Evolutionary conservation across 1,140 invertebrate species (phyloP), one percentile per base, ranked within the genome.

Genomic region (Mactra quadrangularis): DNA sequence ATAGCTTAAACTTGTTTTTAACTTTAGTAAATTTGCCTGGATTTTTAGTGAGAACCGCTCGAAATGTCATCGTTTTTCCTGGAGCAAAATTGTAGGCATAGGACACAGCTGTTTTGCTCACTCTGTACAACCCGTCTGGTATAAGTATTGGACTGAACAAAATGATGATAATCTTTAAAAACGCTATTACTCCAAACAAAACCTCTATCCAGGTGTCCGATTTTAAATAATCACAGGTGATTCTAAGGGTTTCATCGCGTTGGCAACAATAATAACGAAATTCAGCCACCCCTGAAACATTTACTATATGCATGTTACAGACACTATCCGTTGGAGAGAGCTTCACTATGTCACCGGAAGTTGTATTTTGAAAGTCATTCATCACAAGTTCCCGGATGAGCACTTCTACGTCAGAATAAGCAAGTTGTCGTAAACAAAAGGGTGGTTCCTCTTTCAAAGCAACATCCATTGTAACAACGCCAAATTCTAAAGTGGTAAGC

Each of bases 361-460:
- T 64, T 35, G 25, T 78, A 33, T 78, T 78, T 35, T 78, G 60
- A 64, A 66, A 78, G 25, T 78, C 62, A 31, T 78, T 78, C 62
- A 78, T 66, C 19, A 78, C 60, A 1, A 78, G 60, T 27, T 78
- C 76, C 13, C 76, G 22, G 31, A 78, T 25, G 3, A 68, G 50
- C 15, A 57, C 41, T 47, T 78, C 76, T 13, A 78, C 53, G 19
- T 55, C 62, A 11, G 60, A 15, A n/a, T 55, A 31, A 6, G 60
- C n/a, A 9, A 68, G 45, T 13, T 55, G 55, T n/a, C 29, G n/a
- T 1, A 78, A 31, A 45, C 76, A 78, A 35, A 66, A 22, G 29
- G 38, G 29, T 17, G 60, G 50, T 17, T 66, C n/a, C 35, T 78
- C 60, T 19, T 17, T 38, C 4, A 78, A 1, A 41, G 45, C 4